These are phyloP conservation scores for Pantherophis vulpinus DNA, from an alignment of 2,797 vertebrate species.

Conservation along the genomic window DNA sequence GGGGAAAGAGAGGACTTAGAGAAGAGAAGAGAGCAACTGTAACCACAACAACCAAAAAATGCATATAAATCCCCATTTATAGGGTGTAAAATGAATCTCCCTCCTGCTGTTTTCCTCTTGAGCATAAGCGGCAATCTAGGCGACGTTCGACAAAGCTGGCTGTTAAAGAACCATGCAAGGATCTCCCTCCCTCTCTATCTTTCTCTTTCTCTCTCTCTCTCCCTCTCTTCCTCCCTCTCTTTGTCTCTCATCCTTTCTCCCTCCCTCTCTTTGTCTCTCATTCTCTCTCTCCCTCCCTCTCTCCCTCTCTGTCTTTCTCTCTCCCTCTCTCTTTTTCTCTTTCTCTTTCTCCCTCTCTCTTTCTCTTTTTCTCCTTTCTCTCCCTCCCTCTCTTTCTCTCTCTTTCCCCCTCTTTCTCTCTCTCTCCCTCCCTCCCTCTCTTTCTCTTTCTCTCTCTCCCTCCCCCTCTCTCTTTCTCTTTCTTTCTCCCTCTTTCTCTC, in stretches of 20 bases:
- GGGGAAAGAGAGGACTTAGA: background rate
- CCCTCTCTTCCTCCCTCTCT: no score
- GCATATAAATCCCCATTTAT: background rate
- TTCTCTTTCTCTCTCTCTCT: no score
- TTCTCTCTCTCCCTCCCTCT: no score
- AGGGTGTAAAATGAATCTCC: background rate
- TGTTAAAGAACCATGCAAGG: background rate
- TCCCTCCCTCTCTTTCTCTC: rapidly evolving
- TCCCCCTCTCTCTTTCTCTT: rapidly evolving
- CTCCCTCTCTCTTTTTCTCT: rapidly evolving
- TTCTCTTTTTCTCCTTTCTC: rapidly evolving
- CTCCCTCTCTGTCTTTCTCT: rapidly evolving
- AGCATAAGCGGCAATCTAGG: background rate
- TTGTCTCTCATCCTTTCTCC: rapidly evolving
- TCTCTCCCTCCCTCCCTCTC: rapidly evolving
- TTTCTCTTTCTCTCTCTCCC: rapidly evolving
- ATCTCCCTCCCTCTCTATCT: background rate
- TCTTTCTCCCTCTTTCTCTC: rapidly evolving
- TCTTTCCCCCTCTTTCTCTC: rapidly evolving
- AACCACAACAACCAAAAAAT: background rate
- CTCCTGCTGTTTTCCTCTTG: background rate
- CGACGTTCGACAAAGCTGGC: background rate
- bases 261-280: rapidly evolving
- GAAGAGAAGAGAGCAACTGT: background rate
- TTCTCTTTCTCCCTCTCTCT: no score